phyloP scores from a whole-genome alignment of 1,140 invertebrate genomes.

The Odontomachus brunneus region DNA sequence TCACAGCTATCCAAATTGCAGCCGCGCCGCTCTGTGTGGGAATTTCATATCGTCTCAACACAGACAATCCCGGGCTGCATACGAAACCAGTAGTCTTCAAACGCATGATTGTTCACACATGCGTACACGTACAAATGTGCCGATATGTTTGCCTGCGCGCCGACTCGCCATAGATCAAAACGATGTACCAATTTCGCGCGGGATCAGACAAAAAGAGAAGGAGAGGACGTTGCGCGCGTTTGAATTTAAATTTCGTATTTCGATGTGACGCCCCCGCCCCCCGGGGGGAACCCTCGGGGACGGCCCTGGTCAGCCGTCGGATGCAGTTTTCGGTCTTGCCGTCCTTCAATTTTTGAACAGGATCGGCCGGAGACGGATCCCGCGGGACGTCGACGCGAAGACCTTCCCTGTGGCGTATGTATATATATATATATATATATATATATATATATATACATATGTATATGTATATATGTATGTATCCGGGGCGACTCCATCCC shows the following conservation, averaged over 20 bases:
- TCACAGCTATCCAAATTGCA: not conserved
- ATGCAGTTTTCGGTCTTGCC: conserved; percentile 82
- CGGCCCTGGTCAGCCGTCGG: conserved; percentile 82
- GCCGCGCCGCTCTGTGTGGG: not conserved
- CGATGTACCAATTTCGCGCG: conserved; percentile 74
- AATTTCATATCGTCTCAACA: conserved; percentile 60
- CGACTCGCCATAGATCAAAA: conserved; percentile 73
- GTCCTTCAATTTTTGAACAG: conserved; percentile 83
- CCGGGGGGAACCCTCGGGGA: conserved; percentile 66
- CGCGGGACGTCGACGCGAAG: conserved; percentile 73
- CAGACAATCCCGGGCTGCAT: conserved; percentile 25
- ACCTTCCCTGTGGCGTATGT: conserved; percentile 53
- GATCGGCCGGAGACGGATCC: conserved; percentile 77
- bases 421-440: conserved; percentile 20
- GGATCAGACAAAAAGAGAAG: conserved; percentile 67
- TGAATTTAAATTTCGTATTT: conserved; percentile 84
- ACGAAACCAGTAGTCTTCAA: conserved; percentile 60
- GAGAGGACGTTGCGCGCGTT: conserved; percentile 71
- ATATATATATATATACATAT: conserved; percentile 2
- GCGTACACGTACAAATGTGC: not conserved
- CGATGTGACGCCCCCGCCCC: conserved; percentile 61
- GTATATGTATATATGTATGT: conserved; percentile 24
- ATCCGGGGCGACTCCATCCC: conserved; percentile 72
- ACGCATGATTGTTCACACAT: conserved; percentile 18
- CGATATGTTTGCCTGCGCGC: conserved; percentile 54